Evolutionary conservation across 2,113 vertebrate species (phyloP).

Genomic region (Larimichthys crocea): DNA sequence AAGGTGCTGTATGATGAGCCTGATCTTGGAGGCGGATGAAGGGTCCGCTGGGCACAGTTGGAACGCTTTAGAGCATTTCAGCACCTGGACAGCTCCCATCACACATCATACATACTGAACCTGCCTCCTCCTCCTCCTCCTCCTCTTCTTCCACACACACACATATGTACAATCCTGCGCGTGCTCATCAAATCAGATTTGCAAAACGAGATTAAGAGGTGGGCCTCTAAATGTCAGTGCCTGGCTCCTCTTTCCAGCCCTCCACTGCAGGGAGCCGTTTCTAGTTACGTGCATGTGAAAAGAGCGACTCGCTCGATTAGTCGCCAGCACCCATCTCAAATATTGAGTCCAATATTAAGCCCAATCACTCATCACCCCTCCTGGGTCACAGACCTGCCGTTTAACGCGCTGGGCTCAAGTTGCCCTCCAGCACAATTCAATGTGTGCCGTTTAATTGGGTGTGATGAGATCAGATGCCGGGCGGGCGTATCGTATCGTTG

Average conservation of each 20-base stretch:
- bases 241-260: conserved; percentile 56
- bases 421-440: conserved; percentile 70
- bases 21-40: no score
- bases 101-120: neutral
- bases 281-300: conserved; percentile 67
- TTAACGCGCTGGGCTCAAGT: conserved; percentile 71
- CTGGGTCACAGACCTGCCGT: conserved; percentile 49
- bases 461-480: conserved; percentile 71
- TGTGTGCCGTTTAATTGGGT: conserved; percentile 74
- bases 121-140: no score
- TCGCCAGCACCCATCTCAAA: conserved; percentile 58
- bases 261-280: conserved; percentile 54
- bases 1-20: neutral
- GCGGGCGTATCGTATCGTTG: conserved; percentile 56
- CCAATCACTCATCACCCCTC: conserved; percentile 33
- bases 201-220: conserved; percentile 64
- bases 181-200: conserved; percentile 62
- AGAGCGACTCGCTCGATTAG: conserved; percentile 69
- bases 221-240: conserved; percentile 70
- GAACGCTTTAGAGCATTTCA: conserved; percentile 24
- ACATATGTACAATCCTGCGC: neutral
- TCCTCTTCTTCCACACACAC: no score
- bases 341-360: conserved; percentile 51
- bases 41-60: no score
- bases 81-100: conserved; percentile 46